Conservation (phyloP, 1,140 invertebrate species). For the Agrypnia vestita region DNA sequence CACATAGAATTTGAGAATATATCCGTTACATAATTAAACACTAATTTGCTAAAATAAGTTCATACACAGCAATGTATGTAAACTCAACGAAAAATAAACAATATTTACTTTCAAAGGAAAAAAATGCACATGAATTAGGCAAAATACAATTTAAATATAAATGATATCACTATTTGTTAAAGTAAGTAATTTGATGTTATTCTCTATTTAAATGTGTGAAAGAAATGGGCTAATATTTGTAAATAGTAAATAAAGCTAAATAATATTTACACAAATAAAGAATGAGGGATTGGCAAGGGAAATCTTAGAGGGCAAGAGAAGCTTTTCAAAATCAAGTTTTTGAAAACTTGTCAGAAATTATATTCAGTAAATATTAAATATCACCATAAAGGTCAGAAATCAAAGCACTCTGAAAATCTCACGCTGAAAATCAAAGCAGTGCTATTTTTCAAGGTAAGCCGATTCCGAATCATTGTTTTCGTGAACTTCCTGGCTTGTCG, state of each 20-base stretch:
- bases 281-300: not conserved
- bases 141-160: not conserved
- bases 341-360: not conserved
- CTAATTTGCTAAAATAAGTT: not conserved
- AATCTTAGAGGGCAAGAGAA: constrained; percentile 6
- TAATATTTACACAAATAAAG: constrained; percentile 4
- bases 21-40: not conserved
- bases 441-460: too few species aligned
- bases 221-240: not conserved
- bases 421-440: too few species aligned
- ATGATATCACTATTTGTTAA: not conserved
- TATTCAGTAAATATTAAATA: not conserved
- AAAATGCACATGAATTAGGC: not conserved
- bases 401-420: too few species aligned
- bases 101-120: not conserved
- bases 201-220: not conserved
- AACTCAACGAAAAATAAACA: not conserved
- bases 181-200: not conserved
- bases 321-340: not conserved
- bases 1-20: not conserved
- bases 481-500: too few species aligned
- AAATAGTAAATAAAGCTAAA: not conserved
- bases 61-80: not conserved
- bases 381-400: too few species aligned
- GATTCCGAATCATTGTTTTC: too few species aligned